Evolutionary conservation across 2,797 vertebrate genomes (phyloP).

Genomic region (Nasua narica): DNA sequence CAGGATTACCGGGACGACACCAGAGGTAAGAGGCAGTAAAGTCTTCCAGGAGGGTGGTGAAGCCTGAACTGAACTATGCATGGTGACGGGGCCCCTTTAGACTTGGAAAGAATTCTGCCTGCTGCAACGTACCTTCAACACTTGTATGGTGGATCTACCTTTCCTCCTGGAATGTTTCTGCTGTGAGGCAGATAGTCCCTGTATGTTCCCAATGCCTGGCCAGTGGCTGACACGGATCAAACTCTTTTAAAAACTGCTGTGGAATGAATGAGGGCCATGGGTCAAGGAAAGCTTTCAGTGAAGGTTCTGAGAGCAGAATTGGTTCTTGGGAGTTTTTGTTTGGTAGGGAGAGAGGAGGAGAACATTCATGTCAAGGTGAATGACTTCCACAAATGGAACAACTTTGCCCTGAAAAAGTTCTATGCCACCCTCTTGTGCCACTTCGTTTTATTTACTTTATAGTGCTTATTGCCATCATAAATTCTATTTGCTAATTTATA

Average conservation of each 20-base stretch:
- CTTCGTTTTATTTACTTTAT: not conserved
- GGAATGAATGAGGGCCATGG: not conserved
- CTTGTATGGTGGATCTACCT: not conserved
- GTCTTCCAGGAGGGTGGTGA: not conserved
- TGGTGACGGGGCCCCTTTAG: not conserved
- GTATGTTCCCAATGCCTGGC: not conserved
- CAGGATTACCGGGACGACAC: accelerated
- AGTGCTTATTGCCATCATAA: not conserved
- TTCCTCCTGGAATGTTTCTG: not conserved
- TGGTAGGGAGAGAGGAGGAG: not conserved
- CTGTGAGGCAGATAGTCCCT: not conserved
- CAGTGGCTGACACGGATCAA: not conserved
- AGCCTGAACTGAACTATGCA: not conserved
- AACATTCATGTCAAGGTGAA: not conserved
- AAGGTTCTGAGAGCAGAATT: not conserved
- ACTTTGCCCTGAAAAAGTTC: not conserved
- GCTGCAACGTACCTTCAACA: not conserved
- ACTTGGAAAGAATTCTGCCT: not conserved
- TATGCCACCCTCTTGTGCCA: not conserved
- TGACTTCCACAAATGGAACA: not conserved
- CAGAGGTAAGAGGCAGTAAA: too few relatives aligned
- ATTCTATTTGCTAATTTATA: not conserved
- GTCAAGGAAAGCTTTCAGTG: not conserved
- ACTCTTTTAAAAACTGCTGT: not conserved
- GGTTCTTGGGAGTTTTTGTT: not conserved